Evolutionary conservation across 2,797 vertebrate genomes (phyloP), one percentile per base, ranked within the genome.

Genomic region (Loriculus beryllinus): DNA sequence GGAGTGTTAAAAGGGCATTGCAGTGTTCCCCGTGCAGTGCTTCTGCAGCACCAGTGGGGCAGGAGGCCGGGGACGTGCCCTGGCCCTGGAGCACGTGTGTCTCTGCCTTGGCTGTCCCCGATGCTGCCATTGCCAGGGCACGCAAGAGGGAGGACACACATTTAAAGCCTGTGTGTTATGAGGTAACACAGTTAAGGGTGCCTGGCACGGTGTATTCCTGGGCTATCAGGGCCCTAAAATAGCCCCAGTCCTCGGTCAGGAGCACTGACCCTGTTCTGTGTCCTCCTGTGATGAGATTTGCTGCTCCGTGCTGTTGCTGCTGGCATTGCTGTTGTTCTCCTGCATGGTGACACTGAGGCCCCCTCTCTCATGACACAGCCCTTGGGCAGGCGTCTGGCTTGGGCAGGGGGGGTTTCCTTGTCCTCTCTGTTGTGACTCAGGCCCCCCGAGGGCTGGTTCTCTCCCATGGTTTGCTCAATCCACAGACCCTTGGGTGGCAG

Each of bases 291-390:
- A 23, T 20, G 23, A 52, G 68, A 29, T 57, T 7, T 80, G 56
- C 81, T 40, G 26, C 45, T 43, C 31, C 1, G 2, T 42, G 21
- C 33, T 3, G 1, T 11, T 42, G 62, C 79, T 82, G 86, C 48
- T 4, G 3, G 39, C 1, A 0, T 14, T 56, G 47, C 39, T 51
- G 59, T 29, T 1, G 1, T 35, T n/a, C 26, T 48, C 14, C 22
- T 12, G 8, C 16, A 6, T 2, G 1, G 31, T 1, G n/a, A 16
- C n/a, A 4, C 22, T 18, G 84, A 43, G 28, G 31, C 51, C n/a
- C n/a, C 35, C 1, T 33, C 51, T 51, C 15, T n/a, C 0, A 0
- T 1, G 16, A 0, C 2, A 1, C 6, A 49, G 10, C 52, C 43
- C 47, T 43, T 3, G 39, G 63, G 37, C 79, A 42, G 26, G 39